Evolutionary conservation across 2,113 vertebrate species (phyloP), one percentile per base, ranked within the genome.

Genomic region (Scytalopus superciliaris): DNA sequence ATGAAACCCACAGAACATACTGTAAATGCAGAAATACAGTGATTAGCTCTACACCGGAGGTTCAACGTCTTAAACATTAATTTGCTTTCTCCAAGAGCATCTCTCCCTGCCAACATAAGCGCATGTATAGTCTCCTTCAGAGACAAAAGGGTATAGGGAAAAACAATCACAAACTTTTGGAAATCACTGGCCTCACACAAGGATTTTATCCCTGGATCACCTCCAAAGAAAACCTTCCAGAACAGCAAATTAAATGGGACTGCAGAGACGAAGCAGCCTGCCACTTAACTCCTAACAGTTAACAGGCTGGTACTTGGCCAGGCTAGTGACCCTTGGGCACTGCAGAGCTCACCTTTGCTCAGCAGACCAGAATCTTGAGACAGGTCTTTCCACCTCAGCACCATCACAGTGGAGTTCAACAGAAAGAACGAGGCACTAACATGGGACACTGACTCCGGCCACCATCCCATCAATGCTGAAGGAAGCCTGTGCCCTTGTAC

Each of bases 21-120:
- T 72, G 91, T 81, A 94, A 95, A 97, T 13, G 74, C 89, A 96
- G 94, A 92, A 96, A 94, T 66, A 57, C 40, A 2, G 76, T 53
- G 87, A 97, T 96, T 73, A 96, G 94, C 76, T 67, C 84, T 66
- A 75, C 87, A 94, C 84, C 49, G 33, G 94, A 97, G 94, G 94
- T 94, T 91, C 77, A 91, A 18, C 0, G 4, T 69, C 95, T 95
- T 91, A 31, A 87, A 70, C 74, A 24, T 79, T 91, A 84, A 96
- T 91, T 86, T 74, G 49, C 85, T 93, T 87, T 93, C 91, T 89
- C 89, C 78, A 85, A 85, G 77, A 82, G n/a, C 82, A 69, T 78
- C 30, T 39, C 62, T 89, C 57, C 57, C 66, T 69, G 89, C 81
- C 84, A 93, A 84, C 68, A 75, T 31, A 94, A 92, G 83, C 89